Evolutionary conservation across 2,113 vertebrate species (phyloP).

Genomic region (Lathamus discolor): DNA sequence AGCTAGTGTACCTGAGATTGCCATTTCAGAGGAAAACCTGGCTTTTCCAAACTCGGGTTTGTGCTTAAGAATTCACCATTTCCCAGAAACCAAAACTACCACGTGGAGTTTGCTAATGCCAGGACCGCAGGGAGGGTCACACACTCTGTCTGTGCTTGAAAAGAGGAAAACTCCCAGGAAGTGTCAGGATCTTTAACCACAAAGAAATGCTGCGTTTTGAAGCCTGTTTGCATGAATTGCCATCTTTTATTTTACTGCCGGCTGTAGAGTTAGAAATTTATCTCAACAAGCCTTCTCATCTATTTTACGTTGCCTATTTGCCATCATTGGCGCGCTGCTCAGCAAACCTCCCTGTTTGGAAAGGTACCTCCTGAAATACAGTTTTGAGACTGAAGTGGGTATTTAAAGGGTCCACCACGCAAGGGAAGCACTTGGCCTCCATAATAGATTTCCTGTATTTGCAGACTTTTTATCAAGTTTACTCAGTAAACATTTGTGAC

Average conservation of each 20-base stretch:
- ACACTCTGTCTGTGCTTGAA: not conserved
- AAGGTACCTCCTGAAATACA: not conserved
- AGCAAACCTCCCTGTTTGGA: not conserved
- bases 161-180: not conserved
- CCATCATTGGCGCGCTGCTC: not conserved
- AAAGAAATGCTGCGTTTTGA: not conserved
- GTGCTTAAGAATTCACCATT: not conserved
- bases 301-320: not conserved
- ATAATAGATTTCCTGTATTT: not conserved
- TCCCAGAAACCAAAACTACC: not conserved
- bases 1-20: not conserved
- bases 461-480: not conserved
- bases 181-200: not conserved
- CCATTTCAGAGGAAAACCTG: not conserved
- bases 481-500: not conserved
- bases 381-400: not conserved
- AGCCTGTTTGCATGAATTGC: not conserved
- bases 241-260: not conserved
- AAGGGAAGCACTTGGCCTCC: not conserved
- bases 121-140: not conserved
- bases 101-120: not conserved
- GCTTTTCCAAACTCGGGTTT: not conserved
- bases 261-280: not conserved
- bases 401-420: not conserved
- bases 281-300: not conserved